Evolutionary conservation across 2,797 vertebrate genomes (phyloP), one percentile per base, ranked within the genome.

Genomic region (Sebastes paucispinis): DNA sequence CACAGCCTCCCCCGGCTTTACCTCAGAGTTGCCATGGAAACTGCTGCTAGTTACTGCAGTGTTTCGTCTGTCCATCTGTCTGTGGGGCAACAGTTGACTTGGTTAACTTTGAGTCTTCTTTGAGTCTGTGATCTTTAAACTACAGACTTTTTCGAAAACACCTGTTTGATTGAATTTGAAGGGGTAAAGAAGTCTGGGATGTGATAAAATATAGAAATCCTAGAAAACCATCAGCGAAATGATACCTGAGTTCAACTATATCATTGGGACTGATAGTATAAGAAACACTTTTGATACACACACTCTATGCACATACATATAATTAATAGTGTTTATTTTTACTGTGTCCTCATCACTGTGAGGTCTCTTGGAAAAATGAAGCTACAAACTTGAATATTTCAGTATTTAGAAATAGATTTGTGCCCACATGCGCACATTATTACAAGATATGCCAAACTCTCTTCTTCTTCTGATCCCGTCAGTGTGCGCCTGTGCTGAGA

Each of bases 1-100:
- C 80, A 32, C 86, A 80, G 81, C 84, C 76, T 73, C 67, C 81
- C 47, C 75, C 25, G 67, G 82, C 91, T 91, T 92, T 92, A 69
- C 85, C 85, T 87, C 85, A 86, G 88, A 89, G 92, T 95, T 95
- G 75, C 94, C 91, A 95, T 95, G 93, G 95, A 94, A 95, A 96
- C 95, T 91, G 89, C 90, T 88, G 86, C 86, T 88, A 47, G 52
- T 87, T 90, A 82, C 90, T 50, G 88, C 91, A 90, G 89, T 80
- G 86, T 88, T 89, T 84, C 47, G 54, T 89, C 82, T 71, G 82
- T 90, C 80, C 70, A 71, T 90, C 71, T 86, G 60, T 86, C 75
- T 66, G 68, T 22, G 75, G 69, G 87, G 75, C 79, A 81, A 84
- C 80, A 83, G 89, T 80, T 84, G 81, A 90, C 83, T 88, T 88